phyloP scores from a whole-genome alignment of 2,113 vertebrate species.

The Sarotherodon lohbergeri region DNA sequence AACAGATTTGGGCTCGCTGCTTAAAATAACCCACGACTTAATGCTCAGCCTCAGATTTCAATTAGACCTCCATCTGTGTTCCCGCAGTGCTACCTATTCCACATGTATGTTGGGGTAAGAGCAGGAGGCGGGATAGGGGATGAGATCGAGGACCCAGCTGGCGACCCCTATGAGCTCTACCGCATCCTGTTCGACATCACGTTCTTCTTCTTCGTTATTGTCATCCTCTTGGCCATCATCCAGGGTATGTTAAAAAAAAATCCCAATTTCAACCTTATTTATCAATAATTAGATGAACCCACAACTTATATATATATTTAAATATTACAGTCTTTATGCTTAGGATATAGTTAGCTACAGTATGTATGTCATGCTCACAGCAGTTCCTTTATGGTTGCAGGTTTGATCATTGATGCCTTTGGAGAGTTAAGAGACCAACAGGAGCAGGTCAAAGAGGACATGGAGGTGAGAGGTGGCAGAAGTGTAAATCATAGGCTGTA shows the following conservation, averaged over 20 bases:
- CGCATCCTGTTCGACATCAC: conserved; percentile 98
- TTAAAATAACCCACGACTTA: not conserved
- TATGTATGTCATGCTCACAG: not conserved
- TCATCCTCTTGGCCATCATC: conserved; percentile 96
- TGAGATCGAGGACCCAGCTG: conserved; percentile 97
- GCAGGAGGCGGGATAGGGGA: conserved; percentile 96
- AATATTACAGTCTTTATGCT: not conserved
- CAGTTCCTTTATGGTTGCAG: conserved; percentile 57
- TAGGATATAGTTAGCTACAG: not conserved
- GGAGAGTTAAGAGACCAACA: conserved; percentile 97
- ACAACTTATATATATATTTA: not conserved
- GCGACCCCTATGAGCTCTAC: conserved; percentile 96
- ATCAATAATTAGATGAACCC: not conserved
- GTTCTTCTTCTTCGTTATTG: conserved; percentile 99
- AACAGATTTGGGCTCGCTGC: not conserved
- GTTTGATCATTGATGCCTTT: conserved; percentile 98
- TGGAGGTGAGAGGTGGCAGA: conserved; percentile 82
- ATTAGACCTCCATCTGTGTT: not conserved
- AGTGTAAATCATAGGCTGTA: fast-evolving
- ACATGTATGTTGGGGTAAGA: conserved; percentile 98
- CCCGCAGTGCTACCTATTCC: conserved; percentile 91
- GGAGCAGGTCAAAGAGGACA: conserved; percentile 97
- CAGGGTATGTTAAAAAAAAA: conserved; percentile 76
- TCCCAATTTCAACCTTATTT: not conserved
- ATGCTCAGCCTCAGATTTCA: not conserved